phyloP scores from a whole-genome alignment of 2,888 invertebrate species.

The Zaprionus bogoriensis region DNA sequence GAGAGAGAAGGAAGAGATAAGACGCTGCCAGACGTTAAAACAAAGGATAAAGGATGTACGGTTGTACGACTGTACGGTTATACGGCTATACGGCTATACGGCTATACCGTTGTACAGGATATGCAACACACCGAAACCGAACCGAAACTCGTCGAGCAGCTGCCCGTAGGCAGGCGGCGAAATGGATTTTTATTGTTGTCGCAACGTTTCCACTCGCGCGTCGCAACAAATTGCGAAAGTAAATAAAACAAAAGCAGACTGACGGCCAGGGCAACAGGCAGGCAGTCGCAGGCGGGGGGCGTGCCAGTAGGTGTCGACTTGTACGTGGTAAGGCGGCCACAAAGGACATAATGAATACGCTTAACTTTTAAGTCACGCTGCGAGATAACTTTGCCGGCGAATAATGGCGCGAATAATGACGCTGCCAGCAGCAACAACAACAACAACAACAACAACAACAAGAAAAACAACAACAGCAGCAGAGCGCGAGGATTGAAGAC shows the following conservation, averaged over 20 bases:
- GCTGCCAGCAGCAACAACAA: slow-evolving; percentile 42
- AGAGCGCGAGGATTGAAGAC: slow-evolving; percentile 19
- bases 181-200: slow-evolving; percentile 69
- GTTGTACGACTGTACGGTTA: background rate
- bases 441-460: slow-evolving; percentile 4
- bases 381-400: slow-evolving; percentile 63
- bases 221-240: slow-evolving; percentile 68
- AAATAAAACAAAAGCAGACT: slow-evolving; percentile 69
- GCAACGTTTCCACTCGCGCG: slow-evolving; percentile 24
- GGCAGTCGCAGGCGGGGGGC: background rate
- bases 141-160: background rate
- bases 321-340: slow-evolving; percentile 54
- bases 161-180: slow-evolving; percentile 35
- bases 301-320: slow-evolving; percentile 21
- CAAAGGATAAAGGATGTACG: slow-evolving; percentile 20
- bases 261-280: slow-evolving; percentile 20
- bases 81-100: slow-evolving; percentile 4
- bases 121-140: slow-evolving; percentile 5
- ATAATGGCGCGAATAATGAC: slow-evolving; percentile 73
- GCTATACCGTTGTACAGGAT: background rate
- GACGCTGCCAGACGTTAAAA: slow-evolving; percentile 25
- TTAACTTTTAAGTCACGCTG: slow-evolving; percentile 75
- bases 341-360: slow-evolving; percentile 75
- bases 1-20: background rate
- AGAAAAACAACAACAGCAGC: background rate